Conservation (phyloP, 2,113 vertebrate species). For the Neogobius melanostomus region DNA sequence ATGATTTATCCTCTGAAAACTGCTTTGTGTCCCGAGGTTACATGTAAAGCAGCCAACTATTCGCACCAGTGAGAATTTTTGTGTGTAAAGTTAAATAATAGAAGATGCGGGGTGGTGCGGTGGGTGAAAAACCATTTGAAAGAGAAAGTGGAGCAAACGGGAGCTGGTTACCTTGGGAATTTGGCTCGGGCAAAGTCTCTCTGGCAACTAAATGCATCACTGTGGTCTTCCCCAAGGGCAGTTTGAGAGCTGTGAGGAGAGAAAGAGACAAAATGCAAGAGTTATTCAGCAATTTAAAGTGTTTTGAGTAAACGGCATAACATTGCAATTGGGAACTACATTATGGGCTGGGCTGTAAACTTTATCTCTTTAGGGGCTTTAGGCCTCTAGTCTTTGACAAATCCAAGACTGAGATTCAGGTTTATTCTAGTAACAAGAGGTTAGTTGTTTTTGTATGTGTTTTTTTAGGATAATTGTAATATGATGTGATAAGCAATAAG, state of each 20-base stretch:
- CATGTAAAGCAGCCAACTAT: slow-evolving; percentile 51
- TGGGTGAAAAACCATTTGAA: slow-evolving; percentile 58
- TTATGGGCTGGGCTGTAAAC: not conserved
- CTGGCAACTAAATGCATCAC: slow-evolving; percentile 99
- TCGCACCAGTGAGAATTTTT: slow-evolving; percentile 47
- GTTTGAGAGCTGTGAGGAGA: slow-evolving; percentile 87
- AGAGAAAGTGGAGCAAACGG: slow-evolving; percentile 27
- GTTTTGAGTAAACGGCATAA: slow-evolving; percentile 1
- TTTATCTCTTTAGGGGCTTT: too few relatives aligned
- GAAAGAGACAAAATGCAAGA: slow-evolving; percentile 28
- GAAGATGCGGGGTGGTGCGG: slow-evolving; percentile 48
- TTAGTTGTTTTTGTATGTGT: too few relatives aligned
- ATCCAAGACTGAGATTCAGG: too few relatives aligned
- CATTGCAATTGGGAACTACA: not conserved
- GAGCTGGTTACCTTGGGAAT: slow-evolving; percentile 92
- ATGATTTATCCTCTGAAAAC: slow-evolving; percentile 38
- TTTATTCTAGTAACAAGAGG: too few relatives aligned
- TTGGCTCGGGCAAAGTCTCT: slow-evolving; percentile 98
- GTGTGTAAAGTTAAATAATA: slow-evolving; percentile 56
- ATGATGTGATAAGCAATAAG: too few relatives aligned
- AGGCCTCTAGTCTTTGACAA: too few relatives aligned
- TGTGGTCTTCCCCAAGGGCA: slow-evolving; percentile 96
- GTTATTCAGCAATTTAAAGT: slow-evolving; percentile 33
- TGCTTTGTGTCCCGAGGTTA: slow-evolving; percentile 40
- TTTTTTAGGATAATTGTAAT: too few relatives aligned